Evolutionary conservation across 2,888 invertebrate species (phyloP).

Genomic region (Diarsia mendica): DNA sequence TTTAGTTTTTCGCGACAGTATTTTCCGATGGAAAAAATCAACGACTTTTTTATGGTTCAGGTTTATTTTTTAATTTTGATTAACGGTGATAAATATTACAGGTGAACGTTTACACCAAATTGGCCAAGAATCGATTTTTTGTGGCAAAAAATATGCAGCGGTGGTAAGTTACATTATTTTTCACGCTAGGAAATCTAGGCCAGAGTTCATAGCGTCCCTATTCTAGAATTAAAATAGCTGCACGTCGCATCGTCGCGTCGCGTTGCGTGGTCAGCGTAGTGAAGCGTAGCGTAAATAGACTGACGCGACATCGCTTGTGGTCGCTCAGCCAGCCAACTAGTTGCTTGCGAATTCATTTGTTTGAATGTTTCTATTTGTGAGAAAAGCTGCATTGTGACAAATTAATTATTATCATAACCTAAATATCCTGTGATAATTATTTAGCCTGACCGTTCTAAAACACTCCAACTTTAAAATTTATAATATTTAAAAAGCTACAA

Average conservation of each 20-base stretch:
- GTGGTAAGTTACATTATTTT: conserved; percentile 65
- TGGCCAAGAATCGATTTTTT: conserved; percentile 17
- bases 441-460: not conserved
- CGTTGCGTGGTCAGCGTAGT: conserved; percentile 78
- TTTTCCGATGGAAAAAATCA: conserved; percentile 54
- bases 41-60: not conserved
- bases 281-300: conserved; percentile 83
- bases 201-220: conserved; percentile 77
- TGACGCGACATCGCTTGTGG: conserved; percentile 64
- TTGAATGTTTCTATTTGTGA: conserved; percentile 8
- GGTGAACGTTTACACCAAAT: conserved; percentile 2
- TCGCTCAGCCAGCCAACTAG: conserved; percentile 29
- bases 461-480: not conserved
- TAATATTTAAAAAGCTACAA: no score
- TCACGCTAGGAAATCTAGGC: conserved; percentile 81
- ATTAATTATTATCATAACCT: not conserved
- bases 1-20: conserved; percentile 80
- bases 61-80: not conserved
- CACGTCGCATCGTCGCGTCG: conserved; percentile 64
- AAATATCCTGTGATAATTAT: no score
- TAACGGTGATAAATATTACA: conserved; percentile 9
- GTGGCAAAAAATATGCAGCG: conserved; percentile 36
- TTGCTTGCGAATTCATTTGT: conserved; percentile 31
- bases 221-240: conserved; percentile 80
- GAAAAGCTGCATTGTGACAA: not conserved